Percentiles rank a stretch among this genome's conserved stretches.
Conservation (phyloP, 92 coral and sea anemone genomes). For the Bergia sp. region DNA sequence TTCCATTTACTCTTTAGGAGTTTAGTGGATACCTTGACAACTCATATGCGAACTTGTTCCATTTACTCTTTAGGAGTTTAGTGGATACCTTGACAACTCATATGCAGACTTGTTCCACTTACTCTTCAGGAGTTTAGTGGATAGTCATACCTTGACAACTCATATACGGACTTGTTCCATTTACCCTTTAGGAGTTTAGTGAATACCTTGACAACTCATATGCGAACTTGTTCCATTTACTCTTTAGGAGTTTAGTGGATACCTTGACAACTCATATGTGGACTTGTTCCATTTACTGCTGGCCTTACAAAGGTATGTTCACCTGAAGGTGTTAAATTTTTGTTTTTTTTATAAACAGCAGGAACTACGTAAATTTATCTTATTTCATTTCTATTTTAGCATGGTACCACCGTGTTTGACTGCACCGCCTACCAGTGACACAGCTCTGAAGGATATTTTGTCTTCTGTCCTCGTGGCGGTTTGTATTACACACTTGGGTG, state of each 20-base stretch:
- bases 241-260: constrained; percentile 73
- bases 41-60: constrained; percentile 49
- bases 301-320: constrained; percentile 63
- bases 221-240: constrained; percentile 37
- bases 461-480: constrained; percentile 77
- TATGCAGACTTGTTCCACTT: constrained; percentile 42
- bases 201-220: constrained; percentile 59
- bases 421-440: constrained; percentile 43
- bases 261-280: constrained; percentile 51
- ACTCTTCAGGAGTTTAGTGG: constrained; percentile 70
- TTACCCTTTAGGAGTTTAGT: constrained; percentile 65
- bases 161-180: constrained; percentile 46
- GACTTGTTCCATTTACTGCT: constrained; percentile 60
- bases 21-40: constrained; percentile 63
- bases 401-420: constrained; percentile 67
- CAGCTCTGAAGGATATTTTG: constrained; percentile 52
- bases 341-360: neutral
- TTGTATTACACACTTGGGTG: constrained; percentile 14
- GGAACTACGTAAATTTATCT: neutral
- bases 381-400: constrained; percentile 39
- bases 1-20: constrained; percentile 58
- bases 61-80: no score
- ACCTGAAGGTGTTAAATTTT: no score
- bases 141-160: constrained; percentile 43
- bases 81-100: constrained; percentile 1